phyloP scores from a whole-genome alignment of 2,113 vertebrate genomes.

The Rhineura floridana region DNA sequence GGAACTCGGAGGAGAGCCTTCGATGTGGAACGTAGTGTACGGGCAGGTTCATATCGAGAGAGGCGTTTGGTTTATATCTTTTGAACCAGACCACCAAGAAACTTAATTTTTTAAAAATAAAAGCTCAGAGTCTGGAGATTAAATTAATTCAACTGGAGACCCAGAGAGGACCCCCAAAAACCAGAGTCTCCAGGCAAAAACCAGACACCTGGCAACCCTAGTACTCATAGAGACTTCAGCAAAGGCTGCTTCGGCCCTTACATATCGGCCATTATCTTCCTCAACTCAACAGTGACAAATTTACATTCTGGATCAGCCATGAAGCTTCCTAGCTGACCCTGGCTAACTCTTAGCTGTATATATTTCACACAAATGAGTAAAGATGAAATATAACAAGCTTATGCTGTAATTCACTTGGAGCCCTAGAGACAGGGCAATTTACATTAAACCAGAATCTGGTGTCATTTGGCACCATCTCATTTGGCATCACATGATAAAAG shows the following conservation, averaged over 20 bases:
- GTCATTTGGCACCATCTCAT: background rate
- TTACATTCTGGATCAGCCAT: background rate
- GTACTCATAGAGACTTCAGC: background rate
- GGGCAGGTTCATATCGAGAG: too few species aligned
- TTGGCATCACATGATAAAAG: background rate
- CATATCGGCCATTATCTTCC: background rate
- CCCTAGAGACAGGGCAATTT: too few species aligned
- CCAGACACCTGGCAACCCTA: too few species aligned
- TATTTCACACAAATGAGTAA: background rate
- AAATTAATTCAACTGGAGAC: too few species aligned
- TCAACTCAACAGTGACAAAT: background rate
- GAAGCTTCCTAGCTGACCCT: background rate
- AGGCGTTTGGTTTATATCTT: too few species aligned
- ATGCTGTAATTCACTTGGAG: background rate
- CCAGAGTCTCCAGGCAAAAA: too few species aligned
- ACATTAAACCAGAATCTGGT: background rate
- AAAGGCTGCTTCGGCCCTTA: background rate
- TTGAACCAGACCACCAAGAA: too few species aligned
- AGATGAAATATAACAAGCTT: background rate
- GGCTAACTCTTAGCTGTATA: background rate
- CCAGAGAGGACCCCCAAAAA: too few species aligned
- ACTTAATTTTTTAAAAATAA: too few species aligned
- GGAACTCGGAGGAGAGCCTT: too few species aligned
- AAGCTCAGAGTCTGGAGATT: too few species aligned
- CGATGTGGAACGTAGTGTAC: too few species aligned